Conservation (phyloP, 2,888 invertebrate species). For the Sarcophaga variegata region DNA sequence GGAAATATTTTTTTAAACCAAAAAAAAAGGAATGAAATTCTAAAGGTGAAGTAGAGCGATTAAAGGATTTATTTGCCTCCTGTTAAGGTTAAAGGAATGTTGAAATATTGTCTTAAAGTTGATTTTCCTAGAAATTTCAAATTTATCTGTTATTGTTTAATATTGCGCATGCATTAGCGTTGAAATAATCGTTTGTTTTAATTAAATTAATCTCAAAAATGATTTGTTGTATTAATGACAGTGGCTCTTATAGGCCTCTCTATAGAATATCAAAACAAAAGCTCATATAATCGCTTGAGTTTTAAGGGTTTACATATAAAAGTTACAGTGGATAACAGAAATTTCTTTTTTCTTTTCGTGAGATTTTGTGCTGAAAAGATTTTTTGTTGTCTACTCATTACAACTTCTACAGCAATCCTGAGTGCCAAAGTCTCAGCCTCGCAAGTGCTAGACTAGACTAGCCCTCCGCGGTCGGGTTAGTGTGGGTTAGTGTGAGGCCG, state of each 20-base stretch:
- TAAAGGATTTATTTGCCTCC: no score
- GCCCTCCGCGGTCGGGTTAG: no score
- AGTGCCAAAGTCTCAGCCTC: no score
- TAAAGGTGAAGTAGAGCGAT: no score
- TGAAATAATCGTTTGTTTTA: slow-evolving; percentile 31
- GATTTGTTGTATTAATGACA: slow-evolving; percentile 25
- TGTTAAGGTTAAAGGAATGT: no score
- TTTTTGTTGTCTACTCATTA: background rate
- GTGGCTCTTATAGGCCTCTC: slow-evolving; percentile 1
- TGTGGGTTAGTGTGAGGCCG: no score
- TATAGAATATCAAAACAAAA: slow-evolving; percentile 1
- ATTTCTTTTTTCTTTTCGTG: no score
- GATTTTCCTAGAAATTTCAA: background rate
- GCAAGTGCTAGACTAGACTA: no score
- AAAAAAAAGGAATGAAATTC: background rate
- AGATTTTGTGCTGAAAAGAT: background rate
- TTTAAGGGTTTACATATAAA: background rate
- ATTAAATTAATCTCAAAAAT: slow-evolving; percentile 55
- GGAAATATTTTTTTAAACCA: no score
- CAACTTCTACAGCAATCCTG: no score
- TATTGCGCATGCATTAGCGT: background rate
- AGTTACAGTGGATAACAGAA: background rate
- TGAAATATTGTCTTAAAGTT: no score
- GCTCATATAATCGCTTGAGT: background rate
- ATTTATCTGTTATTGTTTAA: background rate